Evolutionary conservation across 2,113 vertebrate species (phyloP).

Genomic region (Anguilla japonica): DNA sequence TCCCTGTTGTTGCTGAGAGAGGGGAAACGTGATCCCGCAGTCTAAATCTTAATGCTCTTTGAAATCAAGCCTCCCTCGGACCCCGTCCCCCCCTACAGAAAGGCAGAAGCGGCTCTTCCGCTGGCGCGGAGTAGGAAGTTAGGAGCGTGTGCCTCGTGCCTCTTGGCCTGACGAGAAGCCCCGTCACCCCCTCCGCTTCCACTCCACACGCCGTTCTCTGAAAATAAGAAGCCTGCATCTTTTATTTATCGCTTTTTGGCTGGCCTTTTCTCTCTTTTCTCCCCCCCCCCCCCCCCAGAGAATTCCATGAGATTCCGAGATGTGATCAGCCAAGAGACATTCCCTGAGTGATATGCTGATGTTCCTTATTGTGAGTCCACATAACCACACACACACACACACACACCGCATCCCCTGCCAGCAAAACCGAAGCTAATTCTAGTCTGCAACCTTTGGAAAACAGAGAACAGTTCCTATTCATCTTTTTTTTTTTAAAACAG

Average conservation of each 20-base stretch:
- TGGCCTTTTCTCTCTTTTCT: conserved; percentile 81
- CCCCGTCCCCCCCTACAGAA: conserved; percentile 14
- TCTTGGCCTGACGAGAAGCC: conserved; percentile 61
- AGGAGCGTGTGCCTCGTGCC: conserved; percentile 45
- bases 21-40: background rate
- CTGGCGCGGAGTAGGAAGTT: conserved; percentile 19
- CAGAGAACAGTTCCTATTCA: conserved; percentile 40
- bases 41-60: background rate
- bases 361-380: conserved; percentile 85
- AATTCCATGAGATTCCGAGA: conserved; percentile 86
- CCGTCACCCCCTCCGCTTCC: conserved; percentile 64
- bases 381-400: conserved; percentile 69
- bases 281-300: conserved; percentile 42
- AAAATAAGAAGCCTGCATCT: conserved; percentile 86
- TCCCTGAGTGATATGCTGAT: conserved; percentile 87
- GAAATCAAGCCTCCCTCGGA: background rate
- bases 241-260: conserved; percentile 93
- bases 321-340: conserved; percentile 93
- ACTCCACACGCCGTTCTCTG: conserved; percentile 57
- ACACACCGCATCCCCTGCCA: conserved; percentile 55
- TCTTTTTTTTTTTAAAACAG: conserved; percentile 34
- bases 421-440: conserved; percentile 58
- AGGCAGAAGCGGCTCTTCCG: conserved; percentile 24
- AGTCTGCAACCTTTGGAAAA: conserved; percentile 55
- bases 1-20: background rate